These are phyloP conservation scores for Sebastolobus alascanus DNA, from an alignment of 2,797 vertebrate genomes.

Conservation along the genomic window DNA sequence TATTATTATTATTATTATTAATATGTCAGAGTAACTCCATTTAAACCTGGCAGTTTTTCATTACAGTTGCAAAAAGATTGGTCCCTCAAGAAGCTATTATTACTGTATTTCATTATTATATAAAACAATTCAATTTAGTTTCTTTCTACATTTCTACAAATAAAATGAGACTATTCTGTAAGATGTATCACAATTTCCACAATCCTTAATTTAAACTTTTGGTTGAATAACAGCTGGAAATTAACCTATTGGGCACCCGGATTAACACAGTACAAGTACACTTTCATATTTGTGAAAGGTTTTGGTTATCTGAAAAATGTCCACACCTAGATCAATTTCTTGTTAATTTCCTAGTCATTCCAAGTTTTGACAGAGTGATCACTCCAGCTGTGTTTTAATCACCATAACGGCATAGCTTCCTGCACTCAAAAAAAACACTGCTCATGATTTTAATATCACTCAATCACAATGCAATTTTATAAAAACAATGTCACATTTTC, in stretches of 20 bases:
- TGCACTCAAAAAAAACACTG: not conserved
- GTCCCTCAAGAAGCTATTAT: not conserved
- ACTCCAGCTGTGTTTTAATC: slow-evolving; percentile 10
- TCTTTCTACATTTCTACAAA: not conserved
- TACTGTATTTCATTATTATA: not conserved
- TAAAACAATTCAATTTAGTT: not conserved
- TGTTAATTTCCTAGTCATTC: not conserved
- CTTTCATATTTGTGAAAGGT: not conserved
- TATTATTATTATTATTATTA: too few species aligned
- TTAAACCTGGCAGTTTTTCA: not conserved
- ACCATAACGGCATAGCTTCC: not conserved
- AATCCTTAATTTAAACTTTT: not conserved
- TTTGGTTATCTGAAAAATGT: not conserved
- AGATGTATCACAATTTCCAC: not conserved
- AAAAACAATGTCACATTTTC: too few species aligned
- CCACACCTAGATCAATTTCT: not conserved
- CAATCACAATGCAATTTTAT: not conserved
- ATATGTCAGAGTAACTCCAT: not conserved
- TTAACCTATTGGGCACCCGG: not conserved
- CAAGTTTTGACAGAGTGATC: not conserved
- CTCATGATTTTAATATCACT: not conserved
- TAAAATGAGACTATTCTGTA: not conserved
- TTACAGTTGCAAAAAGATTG: not conserved
- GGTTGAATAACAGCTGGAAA: not conserved
- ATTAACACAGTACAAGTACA: not conserved